Base-by-base conservation (phyloP, 2,888 invertebrate genomes). In the Agrenia bidenticulata region DNA sequence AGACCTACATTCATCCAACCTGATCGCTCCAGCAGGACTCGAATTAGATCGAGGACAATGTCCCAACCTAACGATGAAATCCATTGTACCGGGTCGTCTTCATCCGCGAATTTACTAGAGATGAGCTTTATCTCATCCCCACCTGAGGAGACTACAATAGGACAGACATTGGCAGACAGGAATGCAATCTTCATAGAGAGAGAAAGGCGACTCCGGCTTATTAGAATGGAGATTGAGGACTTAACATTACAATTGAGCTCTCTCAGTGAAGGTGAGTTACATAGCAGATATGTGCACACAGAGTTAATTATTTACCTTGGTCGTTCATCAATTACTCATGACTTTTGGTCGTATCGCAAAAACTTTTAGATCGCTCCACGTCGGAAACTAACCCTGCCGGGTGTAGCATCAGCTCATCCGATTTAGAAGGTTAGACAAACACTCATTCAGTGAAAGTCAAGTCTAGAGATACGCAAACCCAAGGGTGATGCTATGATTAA, bases 191-290 rank as follows among this genome's bases (percentile, higher is more conserved):
- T 68, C 51, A 61, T 53, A 1, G 64, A 66, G 42, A 50, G 69
- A 37, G 63, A 69, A 49, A 56, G 69, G 27, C 45, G 69, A 58
- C 66, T 69, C 24, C 64, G 61, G n/a, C 60, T 55, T 41, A 69
- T 69, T 63, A 57, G 69, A 37, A 69, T 69, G 69, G 66, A 69
- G 53, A 63, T 69, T 53, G 69, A 69, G 57, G 69, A 66, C 19
- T 42, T 69, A 55, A 65, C 68, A 23, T 62, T 68, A n/a, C 68
- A 68, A 45, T 50, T 68, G 39, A 68, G 56, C 21, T 54, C 54
- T n/a, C 19, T 54, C 17, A 54, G 54, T 32, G 32, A 32, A 32
- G 54, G 54, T 54, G 27, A 15, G 5, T 49, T n/a, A n/a, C n/a
- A n/a, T n/a, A n/a, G n/a, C n/a, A n/a, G n/a, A n/a, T n/a, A n/a